Percentiles rank a stretch among this genome's conserved stretches.
Conservation (phyloP, 2,113 vertebrate genomes). For the Gyps fulvus region DNA sequence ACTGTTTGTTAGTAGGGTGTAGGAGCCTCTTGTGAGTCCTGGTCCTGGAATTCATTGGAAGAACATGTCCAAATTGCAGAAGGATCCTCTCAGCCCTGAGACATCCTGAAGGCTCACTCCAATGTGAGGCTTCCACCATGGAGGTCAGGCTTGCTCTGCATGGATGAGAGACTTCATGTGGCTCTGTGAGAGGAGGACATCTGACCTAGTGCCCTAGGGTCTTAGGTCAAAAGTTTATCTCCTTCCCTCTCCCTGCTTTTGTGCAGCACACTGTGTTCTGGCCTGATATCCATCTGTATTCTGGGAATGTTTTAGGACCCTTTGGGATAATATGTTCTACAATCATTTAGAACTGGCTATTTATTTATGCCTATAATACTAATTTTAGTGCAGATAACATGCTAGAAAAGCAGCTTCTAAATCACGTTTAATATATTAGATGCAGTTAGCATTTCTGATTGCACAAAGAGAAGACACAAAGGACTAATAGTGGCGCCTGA, state of each 20-base stretch:
- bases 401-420: background rate
- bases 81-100: background rate
- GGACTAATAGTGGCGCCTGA: background rate
- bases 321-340: background rate
- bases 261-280: background rate
- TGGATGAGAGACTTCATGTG: background rate
- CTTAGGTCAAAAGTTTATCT: background rate
- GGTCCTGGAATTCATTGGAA: background rate
- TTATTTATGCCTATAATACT: background rate
- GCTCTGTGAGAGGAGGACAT: background rate
- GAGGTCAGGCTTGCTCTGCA: background rate
- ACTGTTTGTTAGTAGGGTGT: rapidly evolving
- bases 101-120: background rate
- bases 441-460: background rate
- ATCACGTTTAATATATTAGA: background rate
- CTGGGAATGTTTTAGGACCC: background rate
- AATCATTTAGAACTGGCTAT: background rate
- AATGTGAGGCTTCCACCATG: background rate
- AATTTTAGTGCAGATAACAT: background rate
- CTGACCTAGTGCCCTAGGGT: background rate
- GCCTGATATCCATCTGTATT: background rate
- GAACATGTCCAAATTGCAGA: background rate
- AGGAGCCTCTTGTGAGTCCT: background rate
- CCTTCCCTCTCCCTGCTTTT: background rate
- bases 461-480: background rate